phyloP scores from a whole-genome alignment of 2,888 invertebrate species.

The Agonopterix alstromeriana region DNA sequence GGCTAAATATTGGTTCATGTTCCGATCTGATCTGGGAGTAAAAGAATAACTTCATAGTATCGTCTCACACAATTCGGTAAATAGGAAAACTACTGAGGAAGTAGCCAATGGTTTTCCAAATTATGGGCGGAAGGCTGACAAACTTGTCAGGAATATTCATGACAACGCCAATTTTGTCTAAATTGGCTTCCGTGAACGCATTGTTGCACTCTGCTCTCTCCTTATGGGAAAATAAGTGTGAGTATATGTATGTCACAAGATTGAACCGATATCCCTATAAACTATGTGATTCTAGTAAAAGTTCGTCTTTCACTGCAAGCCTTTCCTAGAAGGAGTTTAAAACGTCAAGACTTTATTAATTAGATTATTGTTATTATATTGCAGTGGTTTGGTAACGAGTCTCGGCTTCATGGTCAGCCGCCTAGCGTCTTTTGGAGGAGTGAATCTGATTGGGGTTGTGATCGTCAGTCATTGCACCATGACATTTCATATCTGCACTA shows the following conservation, averaged over 20 bases:
- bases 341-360: not conserved
- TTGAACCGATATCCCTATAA: not conserved
- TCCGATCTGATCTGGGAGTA: not conserved
- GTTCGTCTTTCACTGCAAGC: not conserved
- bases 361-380: not conserved
- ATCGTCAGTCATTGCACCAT: slow-evolving; percentile 33
- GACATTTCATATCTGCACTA: slow-evolving; percentile 39
- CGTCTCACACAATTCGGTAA: no score
- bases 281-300: not conserved
- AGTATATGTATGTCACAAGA: no score
- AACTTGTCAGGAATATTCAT: no score
- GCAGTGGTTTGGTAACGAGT: slow-evolving; percentile 44
- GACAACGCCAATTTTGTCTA: no score
- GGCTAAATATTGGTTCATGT: no score
- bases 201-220: no score
- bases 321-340: not conserved
- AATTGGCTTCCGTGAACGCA: no score
- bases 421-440: slow-evolving; percentile 32
- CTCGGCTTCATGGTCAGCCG: slow-evolving; percentile 45
- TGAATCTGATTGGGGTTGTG: slow-evolving; percentile 39
- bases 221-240: no score
- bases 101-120: no score
- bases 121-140: no score
- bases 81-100: no score
- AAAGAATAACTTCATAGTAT: not conserved